Evolutionary conservation across 2,113 vertebrate genomes (phyloP).

Genomic region (Pterophyllum scalare): DNA sequence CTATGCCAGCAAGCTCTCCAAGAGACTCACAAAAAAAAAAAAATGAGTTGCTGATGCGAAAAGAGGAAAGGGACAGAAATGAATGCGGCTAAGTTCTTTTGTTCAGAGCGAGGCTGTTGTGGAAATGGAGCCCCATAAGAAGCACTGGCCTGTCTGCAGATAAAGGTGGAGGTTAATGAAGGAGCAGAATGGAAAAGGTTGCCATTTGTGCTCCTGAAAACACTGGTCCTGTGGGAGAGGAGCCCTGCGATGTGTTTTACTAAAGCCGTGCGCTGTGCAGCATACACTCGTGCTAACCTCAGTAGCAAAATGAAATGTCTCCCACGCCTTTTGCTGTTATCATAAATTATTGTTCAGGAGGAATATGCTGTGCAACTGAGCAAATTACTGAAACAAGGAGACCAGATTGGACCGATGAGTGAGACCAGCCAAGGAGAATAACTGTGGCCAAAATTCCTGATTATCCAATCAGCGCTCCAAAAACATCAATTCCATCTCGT

Average conservation of each 20-base stretch:
- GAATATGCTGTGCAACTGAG: slow-evolving; percentile 59
- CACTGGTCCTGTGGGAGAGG: slow-evolving; percentile 10
- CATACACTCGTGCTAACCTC: background rate
- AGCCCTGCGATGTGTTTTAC: background rate
- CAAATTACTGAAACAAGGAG: slow-evolving; percentile 70
- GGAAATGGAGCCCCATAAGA: slow-evolving; percentile 57
- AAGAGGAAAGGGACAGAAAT: slow-evolving; percentile 75
- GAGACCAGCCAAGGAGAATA: slow-evolving; percentile 76
- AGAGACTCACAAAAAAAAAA: slow-evolving; percentile 86
- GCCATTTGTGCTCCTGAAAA: slow-evolving; percentile 19
- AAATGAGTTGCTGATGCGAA: slow-evolving; percentile 86
- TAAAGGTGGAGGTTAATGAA: slow-evolving; percentile 68
- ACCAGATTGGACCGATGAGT: slow-evolving; percentile 75
- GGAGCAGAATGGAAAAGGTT: slow-evolving; percentile 41
- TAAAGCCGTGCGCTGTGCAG: background rate
- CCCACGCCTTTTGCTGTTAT: background rate
- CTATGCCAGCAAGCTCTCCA: slow-evolving; percentile 85
- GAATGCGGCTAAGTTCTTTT: slow-evolving; percentile 66
- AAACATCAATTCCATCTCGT: slow-evolving; percentile 81
- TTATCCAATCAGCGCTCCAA: slow-evolving; percentile 79
- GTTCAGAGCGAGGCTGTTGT: slow-evolving; percentile 73
- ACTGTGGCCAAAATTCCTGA: slow-evolving; percentile 77
- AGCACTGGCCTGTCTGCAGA: slow-evolving; percentile 48
- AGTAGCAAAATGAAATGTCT: background rate
- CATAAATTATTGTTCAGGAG: slow-evolving; percentile 48